Conservation (phyloP, 1,140 invertebrate genomes). For the Drosophila ananassae region DNA sequence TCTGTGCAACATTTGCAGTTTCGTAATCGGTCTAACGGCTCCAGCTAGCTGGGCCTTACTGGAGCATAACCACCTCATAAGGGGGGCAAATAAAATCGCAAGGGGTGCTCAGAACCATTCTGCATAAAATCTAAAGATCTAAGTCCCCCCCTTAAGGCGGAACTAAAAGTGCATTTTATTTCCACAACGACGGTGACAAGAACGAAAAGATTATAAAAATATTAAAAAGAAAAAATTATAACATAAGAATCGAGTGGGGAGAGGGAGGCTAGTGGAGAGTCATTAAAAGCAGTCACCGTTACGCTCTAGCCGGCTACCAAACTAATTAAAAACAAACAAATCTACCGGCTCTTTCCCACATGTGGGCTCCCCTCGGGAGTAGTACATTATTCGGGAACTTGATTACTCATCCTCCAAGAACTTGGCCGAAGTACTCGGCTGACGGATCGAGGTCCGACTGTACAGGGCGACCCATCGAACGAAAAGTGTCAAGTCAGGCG, state of each 20-base stretch:
- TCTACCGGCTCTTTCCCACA: constrained; percentile 36
- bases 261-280: constrained; percentile 14
- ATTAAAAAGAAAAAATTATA: not conserved
- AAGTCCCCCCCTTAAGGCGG: constrained; percentile 6
- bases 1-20: constrained; percentile 58
- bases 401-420: constrained; percentile 38
- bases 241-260: constrained; percentile 5
- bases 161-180: constrained; percentile 53
- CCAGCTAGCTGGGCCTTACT: constrained; percentile 49
- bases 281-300: constrained; percentile 71
- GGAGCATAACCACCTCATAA: constrained; percentile 62
- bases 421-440: constrained; percentile 6
- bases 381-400: constrained; percentile 52
- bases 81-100: not conserved
- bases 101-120: not conserved
- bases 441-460: constrained; percentile 14
- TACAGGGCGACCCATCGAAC: constrained; percentile 31
- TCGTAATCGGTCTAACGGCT: constrained; percentile 73
- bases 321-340: constrained; percentile 78
- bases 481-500: constrained; percentile 64
- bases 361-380: constrained; percentile 1
- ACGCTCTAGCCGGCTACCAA: constrained; percentile 56
- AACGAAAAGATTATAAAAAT: constrained; percentile 3
- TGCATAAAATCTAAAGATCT: not conserved
- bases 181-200: constrained; percentile 29